Evolutionary conservation across 1,140 invertebrate species (phyloP).

Genomic region (Chrysoperla carnea): DNA sequence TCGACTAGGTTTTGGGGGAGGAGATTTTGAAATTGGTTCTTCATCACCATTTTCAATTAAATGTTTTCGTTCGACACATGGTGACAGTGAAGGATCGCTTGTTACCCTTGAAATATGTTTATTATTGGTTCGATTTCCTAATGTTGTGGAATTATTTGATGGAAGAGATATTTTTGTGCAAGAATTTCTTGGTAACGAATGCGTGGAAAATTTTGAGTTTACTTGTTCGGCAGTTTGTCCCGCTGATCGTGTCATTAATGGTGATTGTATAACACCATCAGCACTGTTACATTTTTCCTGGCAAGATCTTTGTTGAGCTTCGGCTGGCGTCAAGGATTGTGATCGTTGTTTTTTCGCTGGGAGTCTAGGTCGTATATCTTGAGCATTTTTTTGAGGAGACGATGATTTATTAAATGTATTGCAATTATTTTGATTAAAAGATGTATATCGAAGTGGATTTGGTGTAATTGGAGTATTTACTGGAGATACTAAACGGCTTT

Average conservation of each 20-base stretch:
- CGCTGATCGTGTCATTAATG: conserved; percentile 19
- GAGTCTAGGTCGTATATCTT: conserved; percentile 37
- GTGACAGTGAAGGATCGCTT: conserved; percentile 34
- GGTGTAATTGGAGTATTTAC: conserved; percentile 14
- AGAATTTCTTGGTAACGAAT: conserved; percentile 30
- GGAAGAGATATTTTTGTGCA: conserved; percentile 17
- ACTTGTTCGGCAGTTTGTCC: conserved; percentile 16
- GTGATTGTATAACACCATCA: conserved; percentile 35
- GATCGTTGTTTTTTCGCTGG: conserved; percentile 49
- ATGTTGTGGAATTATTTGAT: conserved; percentile 14
- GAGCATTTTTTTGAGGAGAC: conserved; percentile 30
- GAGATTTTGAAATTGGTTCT: conserved; percentile 21
- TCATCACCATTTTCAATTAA: conserved; percentile 13
- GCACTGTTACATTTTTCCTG: conserved; percentile 40
- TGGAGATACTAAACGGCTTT: conserved; percentile 16
- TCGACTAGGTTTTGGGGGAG: conserved; percentile 55
- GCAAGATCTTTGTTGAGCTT: conserved; percentile 22
- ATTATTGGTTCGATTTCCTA: conserved; percentile 17
- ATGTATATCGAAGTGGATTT: background rate
- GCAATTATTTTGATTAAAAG: conserved; percentile 1
- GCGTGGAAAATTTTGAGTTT: conserved; percentile 30
- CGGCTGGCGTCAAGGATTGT: conserved; percentile 42
- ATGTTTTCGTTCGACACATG: conserved; percentile 21
- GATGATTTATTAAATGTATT: conserved; percentile 21
- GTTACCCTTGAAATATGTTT: conserved; percentile 26